phyloP scores from a whole-genome alignment of 2,888 invertebrate species.

The Oscheius sp. region DNA sequence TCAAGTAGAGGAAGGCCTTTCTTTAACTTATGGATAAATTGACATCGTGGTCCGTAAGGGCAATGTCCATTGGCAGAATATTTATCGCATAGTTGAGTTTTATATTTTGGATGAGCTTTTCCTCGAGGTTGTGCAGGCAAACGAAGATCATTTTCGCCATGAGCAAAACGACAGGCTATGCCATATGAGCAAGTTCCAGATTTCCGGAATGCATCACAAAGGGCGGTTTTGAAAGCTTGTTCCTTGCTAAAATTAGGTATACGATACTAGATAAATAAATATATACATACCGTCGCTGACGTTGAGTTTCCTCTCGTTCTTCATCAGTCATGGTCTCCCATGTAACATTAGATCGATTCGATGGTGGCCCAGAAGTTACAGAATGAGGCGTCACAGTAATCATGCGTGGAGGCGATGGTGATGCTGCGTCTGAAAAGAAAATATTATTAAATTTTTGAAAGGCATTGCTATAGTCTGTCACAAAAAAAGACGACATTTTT shows the following conservation, averaged over 20 bases:
- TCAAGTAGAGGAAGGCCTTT: constrained; percentile 58
- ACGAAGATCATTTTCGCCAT: constrained; percentile 68
- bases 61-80: constrained; percentile 57
- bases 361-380: constrained; percentile 11
- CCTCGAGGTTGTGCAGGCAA: constrained; percentile 62
- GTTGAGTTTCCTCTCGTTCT: constrained; percentile 50
- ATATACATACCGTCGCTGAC: constrained; percentile 40
- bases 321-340: constrained; percentile 60
- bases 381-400: constrained; percentile 32
- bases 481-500: too few relatives aligned
- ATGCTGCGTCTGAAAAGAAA: too few relatives aligned
- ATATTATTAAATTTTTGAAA: too few relatives aligned
- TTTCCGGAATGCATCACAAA: constrained; percentile 68
- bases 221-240: constrained; percentile 71
- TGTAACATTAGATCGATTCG: constrained; percentile 28
- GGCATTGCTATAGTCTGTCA: too few relatives aligned
- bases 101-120: constrained; percentile 63
- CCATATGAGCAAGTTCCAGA: constrained; percentile 64
- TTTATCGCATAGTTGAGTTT: constrained; percentile 63
- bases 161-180: constrained; percentile 67
- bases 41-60: constrained; percentile 60
- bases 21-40: constrained; percentile 57
- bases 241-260: constrained; percentile 49
- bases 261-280: too few relatives aligned
- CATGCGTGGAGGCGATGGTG: constrained; percentile 28